Evolutionary conservation across 2,113 vertebrate species (phyloP).

Genomic region (Anolis sagrei): DNA sequence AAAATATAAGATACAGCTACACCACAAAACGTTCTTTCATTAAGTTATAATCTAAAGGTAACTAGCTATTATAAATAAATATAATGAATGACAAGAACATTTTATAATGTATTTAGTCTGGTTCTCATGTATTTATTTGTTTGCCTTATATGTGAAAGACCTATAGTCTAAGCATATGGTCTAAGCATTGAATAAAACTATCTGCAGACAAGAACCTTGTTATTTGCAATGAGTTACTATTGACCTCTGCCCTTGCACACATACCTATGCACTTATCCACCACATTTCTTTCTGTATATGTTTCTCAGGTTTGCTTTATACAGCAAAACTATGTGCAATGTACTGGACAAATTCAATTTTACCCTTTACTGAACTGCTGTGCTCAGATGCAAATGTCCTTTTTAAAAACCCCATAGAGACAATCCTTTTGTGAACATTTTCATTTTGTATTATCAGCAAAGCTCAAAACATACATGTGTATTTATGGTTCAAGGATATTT

Average conservation of each 20-base stretch:
- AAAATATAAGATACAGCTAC: too few relatives aligned
- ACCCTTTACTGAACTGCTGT: conserved; percentile 3
- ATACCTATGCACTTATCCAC: not conserved
- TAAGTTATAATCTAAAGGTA: too few relatives aligned
- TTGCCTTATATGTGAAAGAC: too few relatives aligned
- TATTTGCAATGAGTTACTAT: not conserved
- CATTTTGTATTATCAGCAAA: not conserved
- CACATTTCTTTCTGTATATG: not conserved
- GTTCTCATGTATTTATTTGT: too few relatives aligned
- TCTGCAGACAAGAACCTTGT: not conserved
- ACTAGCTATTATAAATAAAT: too few relatives aligned
- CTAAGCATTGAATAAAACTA: too few relatives aligned
- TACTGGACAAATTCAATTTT: conserved; percentile 15
- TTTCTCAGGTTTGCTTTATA: not conserved
- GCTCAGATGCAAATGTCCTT: conserved; percentile 9
- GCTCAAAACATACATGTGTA: not conserved
- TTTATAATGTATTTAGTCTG: too few relatives aligned
- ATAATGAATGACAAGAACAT: not conserved
- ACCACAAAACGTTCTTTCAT: too few relatives aligned
- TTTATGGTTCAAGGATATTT: not conserved
- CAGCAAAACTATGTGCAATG: not conserved
- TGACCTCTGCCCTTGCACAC: not conserved
- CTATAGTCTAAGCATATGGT: too few relatives aligned
- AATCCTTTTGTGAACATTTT: not conserved
- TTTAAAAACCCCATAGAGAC: not conserved